Percentiles rank a stretch among this genome's conserved stretches.
Conservation (phyloP, 1,140 invertebrate genomes). For the Sipha flava region DNA sequence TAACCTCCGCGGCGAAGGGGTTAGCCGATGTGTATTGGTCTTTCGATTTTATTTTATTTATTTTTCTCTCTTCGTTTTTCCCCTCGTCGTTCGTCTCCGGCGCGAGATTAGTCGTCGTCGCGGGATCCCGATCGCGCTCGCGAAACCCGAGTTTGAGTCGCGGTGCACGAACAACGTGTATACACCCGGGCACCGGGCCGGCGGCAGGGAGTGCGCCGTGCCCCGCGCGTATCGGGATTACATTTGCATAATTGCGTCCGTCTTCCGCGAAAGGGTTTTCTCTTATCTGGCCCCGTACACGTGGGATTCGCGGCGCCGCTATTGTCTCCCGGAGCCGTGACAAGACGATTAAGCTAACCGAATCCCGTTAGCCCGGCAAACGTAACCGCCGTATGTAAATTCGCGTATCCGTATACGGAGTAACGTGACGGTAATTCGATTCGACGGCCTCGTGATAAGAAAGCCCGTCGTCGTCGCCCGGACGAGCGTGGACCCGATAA, state of each 20-base stretch:
- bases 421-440: background rate
- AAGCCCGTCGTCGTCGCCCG: too few relatives aligned
- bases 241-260: background rate
- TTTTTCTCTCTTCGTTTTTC: background rate
- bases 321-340: background rate
- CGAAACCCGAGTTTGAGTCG: too few relatives aligned
- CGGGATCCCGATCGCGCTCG: too few relatives aligned
- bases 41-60: background rate
- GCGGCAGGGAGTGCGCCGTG: too few relatives aligned
- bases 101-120: too few relatives aligned
- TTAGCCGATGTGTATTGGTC: background rate
- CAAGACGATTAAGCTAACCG: conserved; percentile 2
- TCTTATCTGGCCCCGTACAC: conserved; percentile 20
- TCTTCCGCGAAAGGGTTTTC: conserved; percentile 1
- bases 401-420: background rate
- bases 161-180: too few relatives aligned
- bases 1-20: background rate
- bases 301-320: conserved; percentile 14
- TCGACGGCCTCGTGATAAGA: background rate
- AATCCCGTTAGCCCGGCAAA: background rate
- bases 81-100: background rate
- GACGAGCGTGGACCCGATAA: too few relatives aligned
- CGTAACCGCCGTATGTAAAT: background rate
- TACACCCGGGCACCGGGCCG: too few relatives aligned
- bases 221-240: background rate